Evolutionary conservation across 2,888 invertebrate species (phyloP).

Genomic region (Salpingus planirostris): DNA sequence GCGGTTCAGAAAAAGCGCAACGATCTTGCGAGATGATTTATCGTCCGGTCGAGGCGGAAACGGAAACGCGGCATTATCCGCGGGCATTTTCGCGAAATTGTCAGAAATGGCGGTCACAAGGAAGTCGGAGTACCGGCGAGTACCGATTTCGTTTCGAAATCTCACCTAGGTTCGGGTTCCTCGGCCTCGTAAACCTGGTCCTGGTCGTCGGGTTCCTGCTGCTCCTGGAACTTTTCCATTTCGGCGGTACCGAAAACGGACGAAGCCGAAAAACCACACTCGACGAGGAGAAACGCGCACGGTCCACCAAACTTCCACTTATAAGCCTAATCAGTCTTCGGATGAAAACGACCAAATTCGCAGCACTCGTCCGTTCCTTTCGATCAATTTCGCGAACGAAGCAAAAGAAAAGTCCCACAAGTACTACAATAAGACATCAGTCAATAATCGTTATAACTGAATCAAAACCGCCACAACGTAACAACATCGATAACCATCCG

Average conservation of each 20-base stretch:
- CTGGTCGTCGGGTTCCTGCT: conserved; percentile 62
- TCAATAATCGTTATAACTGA: neutral
- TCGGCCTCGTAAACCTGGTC: conserved; percentile 66
- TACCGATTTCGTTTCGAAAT: no score
- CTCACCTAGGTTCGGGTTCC: conserved; percentile 52
- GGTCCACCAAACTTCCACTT: conserved; percentile 22
- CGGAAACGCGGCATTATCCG: no score
- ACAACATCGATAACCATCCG: conserved; percentile 20
- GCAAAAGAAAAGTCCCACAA: conserved; percentile 5
- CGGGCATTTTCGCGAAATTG: no score
- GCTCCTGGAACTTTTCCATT: conserved; percentile 61
- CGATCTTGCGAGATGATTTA: no score
- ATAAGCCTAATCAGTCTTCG: conserved; percentile 37
- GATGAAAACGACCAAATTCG: conserved; percentile 13
- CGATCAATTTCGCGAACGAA: conserved; percentile 6
- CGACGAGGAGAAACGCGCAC: conserved; percentile 22
- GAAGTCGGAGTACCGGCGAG: no score
- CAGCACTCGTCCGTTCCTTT: no score
- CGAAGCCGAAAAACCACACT: conserved; percentile 14
- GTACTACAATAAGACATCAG: neutral
- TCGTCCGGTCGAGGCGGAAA: no score
- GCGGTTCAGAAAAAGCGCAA: no score
- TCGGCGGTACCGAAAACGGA: conserved; percentile 12
- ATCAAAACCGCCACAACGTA: conserved; percentile 16
- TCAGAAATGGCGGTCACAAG: no score